Base-by-base conservation (phyloP, 2,113 vertebrate species). In the Cathartes aura region DNA sequence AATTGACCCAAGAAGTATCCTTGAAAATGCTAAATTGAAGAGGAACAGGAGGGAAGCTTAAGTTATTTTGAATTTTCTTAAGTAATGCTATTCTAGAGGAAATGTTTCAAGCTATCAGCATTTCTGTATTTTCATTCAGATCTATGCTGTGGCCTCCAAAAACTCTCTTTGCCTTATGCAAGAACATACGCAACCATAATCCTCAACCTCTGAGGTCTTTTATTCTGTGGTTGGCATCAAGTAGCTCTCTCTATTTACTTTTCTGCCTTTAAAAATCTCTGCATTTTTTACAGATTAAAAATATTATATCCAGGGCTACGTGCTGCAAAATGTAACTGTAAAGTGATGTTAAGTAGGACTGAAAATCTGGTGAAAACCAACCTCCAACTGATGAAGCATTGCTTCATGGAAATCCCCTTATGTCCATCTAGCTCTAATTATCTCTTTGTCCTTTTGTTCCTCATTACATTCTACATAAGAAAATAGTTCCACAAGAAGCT, bases 11-110 rank as follows among this genome's bases (percentile, higher is more conserved):
- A 82, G 34, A 60, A 80, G 32, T 79, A 82, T 60, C 32, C 34
- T 93, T 89, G 83, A 50, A 34, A 93, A 90, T 93, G 63, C 12
- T 84, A 87, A 95, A 73, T 30, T 84, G 86, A 86, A 97, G 73
- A 19, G 63, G 34, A 64, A 4, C 2, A 23, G 21, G 26, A 30
- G 6, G 7, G 6, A 27, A 2, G 8, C 8, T 70, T 26, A 87
- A 90, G 27, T 53, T 91, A 66, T 92, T 96, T 94, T 68, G 92
- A 94, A 96, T 93, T 94, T 91, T 72, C 45, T 87, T 74, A 88
- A 91, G 29, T 62, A 90, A 80, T 14, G 0, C 11, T 82, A 21
- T 82, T 70, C 45, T 56, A 21, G 34, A 91, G 45, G 32, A 91
- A 86, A 89, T 11, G 7, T 67, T 93, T 88, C 80, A 75, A 23